Conservation (phyloP, 2,797 vertebrate species). For the Falco berigora region DNA sequence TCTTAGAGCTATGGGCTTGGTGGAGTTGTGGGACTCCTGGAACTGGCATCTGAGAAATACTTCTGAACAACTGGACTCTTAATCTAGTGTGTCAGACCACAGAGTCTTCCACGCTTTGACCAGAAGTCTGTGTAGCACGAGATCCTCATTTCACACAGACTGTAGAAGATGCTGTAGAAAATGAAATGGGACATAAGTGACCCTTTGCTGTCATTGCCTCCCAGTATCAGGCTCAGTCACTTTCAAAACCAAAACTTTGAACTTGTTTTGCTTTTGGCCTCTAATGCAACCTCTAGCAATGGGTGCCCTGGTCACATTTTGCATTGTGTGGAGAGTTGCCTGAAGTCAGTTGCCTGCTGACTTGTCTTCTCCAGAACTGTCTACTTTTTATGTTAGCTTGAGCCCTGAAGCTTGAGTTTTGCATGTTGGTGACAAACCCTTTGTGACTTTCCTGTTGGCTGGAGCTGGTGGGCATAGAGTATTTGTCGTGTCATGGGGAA, state of each 20-base stretch:
- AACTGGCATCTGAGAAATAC: neutral
- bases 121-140: neutral
- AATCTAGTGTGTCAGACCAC: neutral
- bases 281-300: neutral
- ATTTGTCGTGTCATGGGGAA: neutral
- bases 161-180: neutral
- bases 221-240: neutral
- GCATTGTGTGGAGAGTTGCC: neutral
- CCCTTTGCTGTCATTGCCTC: neutral
- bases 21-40: neutral
- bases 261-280: neutral
- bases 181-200: neutral
- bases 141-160: neutral
- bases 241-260: neutral
- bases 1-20: neutral
- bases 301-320: neutral
- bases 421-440: neutral
- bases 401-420: neutral
- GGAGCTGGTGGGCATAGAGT: neutral
- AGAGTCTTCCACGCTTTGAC: neutral
- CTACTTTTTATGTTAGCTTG: accelerated
- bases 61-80: neutral
- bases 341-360: neutral
- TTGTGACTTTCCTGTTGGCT: neutral
- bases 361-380: neutral